Conservation (phyloP, 2,797 vertebrate genomes). For the Xiphorhynchus erythropygius region DNA sequence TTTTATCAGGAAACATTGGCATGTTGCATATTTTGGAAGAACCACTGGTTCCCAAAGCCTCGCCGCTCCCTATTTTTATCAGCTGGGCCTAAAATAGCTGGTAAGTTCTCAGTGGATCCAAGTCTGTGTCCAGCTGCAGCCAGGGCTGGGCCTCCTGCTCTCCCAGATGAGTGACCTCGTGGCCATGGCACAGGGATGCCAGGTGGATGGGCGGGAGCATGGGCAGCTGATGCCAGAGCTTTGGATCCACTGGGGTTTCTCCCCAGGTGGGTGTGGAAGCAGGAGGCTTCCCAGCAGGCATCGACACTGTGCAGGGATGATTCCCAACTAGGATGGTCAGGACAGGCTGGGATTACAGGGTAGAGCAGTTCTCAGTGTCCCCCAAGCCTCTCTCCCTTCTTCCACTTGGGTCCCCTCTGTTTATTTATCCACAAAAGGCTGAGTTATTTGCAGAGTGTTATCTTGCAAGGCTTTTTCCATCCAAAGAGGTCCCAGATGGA, state of each 20-base stretch:
- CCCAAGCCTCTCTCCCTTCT: not conserved
- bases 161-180: rapidly evolving
- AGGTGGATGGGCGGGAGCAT: rapidly evolving
- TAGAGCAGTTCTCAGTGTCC: not conserved
- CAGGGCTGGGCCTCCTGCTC: not conserved
- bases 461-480: not conserved
- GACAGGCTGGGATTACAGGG: not conserved
- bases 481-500: not conserved
- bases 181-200: not conserved
- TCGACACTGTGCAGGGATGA: rapidly evolving
- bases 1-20: not conserved
- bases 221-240: not conserved
- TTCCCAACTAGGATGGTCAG: not conserved
- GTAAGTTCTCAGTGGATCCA: not conserved
- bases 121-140: not conserved
- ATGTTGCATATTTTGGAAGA: not conserved
- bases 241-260: not conserved
- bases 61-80: not conserved
- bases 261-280: not conserved
- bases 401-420: not conserved
- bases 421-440: not conserved
- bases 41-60: constrained; percentile 3
- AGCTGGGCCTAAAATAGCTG: not conserved
- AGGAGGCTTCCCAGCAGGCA: not conserved
- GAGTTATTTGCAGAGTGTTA: not conserved